phyloP scores from a whole-genome alignment of 2,113 vertebrate genomes.

The Rissa tridactyla region DNA sequence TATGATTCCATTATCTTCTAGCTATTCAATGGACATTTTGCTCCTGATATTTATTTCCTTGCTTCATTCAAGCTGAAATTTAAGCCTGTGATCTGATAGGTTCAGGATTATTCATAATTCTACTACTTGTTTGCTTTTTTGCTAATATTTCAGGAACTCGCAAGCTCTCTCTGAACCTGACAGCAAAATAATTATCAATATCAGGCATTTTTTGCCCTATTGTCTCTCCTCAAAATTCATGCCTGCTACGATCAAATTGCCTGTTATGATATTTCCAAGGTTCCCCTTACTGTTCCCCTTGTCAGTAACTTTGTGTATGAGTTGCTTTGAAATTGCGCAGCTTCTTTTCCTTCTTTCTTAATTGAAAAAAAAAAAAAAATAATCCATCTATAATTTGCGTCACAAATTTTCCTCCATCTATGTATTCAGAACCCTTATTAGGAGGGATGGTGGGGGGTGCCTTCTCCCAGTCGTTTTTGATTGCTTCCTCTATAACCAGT shows the following conservation, averaged over 20 bases:
- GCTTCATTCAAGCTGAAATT: neutral
- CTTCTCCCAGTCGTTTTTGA: neutral
- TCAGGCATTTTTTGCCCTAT: neutral
- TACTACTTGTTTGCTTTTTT: neutral
- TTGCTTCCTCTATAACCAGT: neutral
- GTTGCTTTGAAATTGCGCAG: neutral
- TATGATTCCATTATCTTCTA: neutral
- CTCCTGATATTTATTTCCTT: neutral
- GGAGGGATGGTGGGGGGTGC: neutral
- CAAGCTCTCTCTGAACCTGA: neutral
- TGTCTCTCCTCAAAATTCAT: neutral
- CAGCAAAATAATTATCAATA: neutral
- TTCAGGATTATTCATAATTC: neutral
- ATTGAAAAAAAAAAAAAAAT: neutral
- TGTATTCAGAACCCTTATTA: neutral
- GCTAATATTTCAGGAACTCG: neutral
- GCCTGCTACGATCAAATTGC: neutral
- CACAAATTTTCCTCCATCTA: neutral
- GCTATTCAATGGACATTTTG: neutral
- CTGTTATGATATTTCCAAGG: neutral
- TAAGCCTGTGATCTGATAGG: neutral
- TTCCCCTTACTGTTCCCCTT: neutral
- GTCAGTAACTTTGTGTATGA: neutral
- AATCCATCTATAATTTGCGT: fast-evolving
- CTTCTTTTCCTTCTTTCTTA: neutral